These are phyloP conservation scores for Barypeithes pellucidus DNA, from an alignment of 2,888 invertebrate genomes.

Conservation along the genomic window DNA sequence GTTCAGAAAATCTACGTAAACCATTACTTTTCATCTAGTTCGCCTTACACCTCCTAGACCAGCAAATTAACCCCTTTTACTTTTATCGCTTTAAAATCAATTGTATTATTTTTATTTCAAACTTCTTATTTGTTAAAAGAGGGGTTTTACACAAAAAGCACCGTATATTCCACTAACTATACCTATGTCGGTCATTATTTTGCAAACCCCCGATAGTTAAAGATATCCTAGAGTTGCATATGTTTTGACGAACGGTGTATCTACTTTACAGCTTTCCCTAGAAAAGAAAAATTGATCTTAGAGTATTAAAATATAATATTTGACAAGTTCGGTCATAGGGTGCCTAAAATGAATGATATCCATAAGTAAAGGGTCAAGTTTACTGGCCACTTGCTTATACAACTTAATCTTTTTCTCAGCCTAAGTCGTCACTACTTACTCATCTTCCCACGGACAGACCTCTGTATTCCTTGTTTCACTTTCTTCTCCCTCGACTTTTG, in stretches of 20 bases:
- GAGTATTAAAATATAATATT: no score
- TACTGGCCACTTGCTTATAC: no score
- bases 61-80: not conserved
- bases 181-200: slow-evolving; percentile 1
- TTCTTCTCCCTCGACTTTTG: slow-evolving; percentile 58
- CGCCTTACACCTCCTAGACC: not conserved
- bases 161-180: not conserved
- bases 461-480: slow-evolving; percentile 80
- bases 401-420: no score
- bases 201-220: slow-evolving; percentile 73
- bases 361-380: no score
- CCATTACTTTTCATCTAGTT: not conserved
- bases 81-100: not conserved
- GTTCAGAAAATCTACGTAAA: not conserved
- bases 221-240: slow-evolving; percentile 95
- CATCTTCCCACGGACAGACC: slow-evolving; percentile 96
- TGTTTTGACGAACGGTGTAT: slow-evolving; percentile 94
- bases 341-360: no score
- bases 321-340: no score
- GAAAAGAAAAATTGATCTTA: slow-evolving; percentile 64
- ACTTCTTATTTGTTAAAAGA: slow-evolving; percentile 1
- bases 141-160: not conserved
- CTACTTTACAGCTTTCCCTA: slow-evolving; percentile 90
- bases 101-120: not conserved
- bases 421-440: slow-evolving; percentile 78